Conservation (phyloP, 2,797 vertebrate species). For the Prunella strophiata region DNA sequence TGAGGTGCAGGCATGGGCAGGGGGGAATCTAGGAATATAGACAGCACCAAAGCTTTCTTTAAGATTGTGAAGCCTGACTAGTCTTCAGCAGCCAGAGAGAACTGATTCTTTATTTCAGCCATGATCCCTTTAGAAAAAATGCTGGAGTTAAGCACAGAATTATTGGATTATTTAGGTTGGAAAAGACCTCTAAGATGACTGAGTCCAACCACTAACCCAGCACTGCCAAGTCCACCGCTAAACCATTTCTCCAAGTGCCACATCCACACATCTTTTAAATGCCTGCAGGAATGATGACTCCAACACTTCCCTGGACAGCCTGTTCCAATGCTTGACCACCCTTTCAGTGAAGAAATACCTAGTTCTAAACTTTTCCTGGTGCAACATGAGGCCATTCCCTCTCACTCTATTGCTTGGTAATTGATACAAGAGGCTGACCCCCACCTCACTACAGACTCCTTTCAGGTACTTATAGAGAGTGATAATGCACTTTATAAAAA, state of each 20-base stretch:
- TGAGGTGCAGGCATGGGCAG: fast-evolving
- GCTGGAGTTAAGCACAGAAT: not conserved
- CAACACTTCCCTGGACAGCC: not conserved
- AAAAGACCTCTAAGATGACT: not conserved
- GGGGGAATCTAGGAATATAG: fast-evolving
- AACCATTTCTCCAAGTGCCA: not conserved
- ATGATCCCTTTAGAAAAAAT: not conserved
- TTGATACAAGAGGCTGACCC: not conserved
- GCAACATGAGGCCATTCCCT: not conserved
- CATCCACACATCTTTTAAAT: fast-evolving
- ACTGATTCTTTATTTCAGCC: not conserved
- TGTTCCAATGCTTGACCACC: not conserved
- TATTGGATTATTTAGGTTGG: not conserved
- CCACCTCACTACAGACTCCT: not conserved
- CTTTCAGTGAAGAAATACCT: not conserved
- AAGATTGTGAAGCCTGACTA: not conserved
- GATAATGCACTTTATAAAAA: not conserved
- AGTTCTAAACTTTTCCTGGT: not conserved
- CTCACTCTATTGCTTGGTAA: not conserved
- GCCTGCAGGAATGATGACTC: no score
- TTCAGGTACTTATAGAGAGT: not conserved
- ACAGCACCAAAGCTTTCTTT: not conserved
- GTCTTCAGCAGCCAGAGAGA: not conserved
- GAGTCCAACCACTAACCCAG: not conserved
- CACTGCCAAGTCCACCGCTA: not conserved